Conservation (phyloP, 2,113 vertebrate genomes). For the Suncus etruscus region DNA sequence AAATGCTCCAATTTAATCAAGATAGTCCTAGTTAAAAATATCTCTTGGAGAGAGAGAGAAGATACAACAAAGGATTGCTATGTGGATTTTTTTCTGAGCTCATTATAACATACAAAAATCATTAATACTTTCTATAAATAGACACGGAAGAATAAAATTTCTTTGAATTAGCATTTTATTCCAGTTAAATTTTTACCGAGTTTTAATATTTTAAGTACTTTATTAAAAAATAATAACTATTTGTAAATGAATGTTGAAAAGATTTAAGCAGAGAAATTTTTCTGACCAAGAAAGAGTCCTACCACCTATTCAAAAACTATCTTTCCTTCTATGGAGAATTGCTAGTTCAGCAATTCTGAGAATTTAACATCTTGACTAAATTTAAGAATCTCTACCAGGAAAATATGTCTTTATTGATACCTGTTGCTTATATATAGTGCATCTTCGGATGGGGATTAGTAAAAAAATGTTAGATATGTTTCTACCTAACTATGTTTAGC, state of each 20-base stretch:
- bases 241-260: not conserved
- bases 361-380: not conserved
- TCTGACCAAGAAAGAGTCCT: not conserved
- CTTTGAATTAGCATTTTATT: not conserved
- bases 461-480: no score
- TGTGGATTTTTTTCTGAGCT: not conserved
- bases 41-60: no score
- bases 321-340: not conserved
- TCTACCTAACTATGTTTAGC: no score
- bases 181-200: not conserved
- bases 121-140: not conserved
- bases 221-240: not conserved
- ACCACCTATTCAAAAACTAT: not conserved
- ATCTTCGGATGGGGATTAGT: no score
- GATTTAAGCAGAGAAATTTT: not conserved
- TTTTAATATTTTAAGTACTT: not conserved
- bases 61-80: no score
- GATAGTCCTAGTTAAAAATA: not conserved
- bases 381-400: not conserved
- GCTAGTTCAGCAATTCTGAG: not conserved
- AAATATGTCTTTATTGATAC: not conserved
- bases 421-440: not conserved
- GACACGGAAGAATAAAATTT: not conserved
- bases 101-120: not conserved
- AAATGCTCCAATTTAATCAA: not conserved